These are phyloP conservation scores for Amiota communis DNA, from an alignment of 2,888 invertebrate species.

Conservation along the genomic window DNA sequence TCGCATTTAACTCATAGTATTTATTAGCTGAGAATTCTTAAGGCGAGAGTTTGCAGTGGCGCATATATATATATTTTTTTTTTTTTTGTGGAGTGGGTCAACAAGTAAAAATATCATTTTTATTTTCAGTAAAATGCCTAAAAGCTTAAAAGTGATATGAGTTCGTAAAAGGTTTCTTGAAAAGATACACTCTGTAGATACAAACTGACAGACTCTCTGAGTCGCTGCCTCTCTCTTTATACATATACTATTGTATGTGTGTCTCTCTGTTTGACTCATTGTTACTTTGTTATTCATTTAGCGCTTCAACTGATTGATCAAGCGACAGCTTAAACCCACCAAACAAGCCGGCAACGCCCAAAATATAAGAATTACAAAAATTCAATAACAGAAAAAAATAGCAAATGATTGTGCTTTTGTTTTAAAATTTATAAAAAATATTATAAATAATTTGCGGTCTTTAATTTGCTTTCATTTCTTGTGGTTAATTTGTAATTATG, in stretches of 20 bases:
- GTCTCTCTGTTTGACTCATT: no score
- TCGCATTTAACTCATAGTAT: not conserved
- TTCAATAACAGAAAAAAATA: no score
- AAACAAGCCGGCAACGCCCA: slow-evolving; percentile 8
- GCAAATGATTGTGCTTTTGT: not conserved
- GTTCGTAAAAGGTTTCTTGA: not conserved
- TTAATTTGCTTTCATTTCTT: slow-evolving; percentile 1
- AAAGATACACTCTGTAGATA: not conserved
- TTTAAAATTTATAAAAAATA: not conserved
- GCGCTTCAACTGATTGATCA: not conserved
- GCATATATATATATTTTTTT: not conserved
- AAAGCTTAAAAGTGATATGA: slow-evolving; percentile 19
- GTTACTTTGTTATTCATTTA: no score
- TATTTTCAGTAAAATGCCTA: slow-evolving; percentile 57
- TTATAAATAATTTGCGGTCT: slow-evolving; percentile 17
- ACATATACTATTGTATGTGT: no score
- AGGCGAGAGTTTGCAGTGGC: not conserved
- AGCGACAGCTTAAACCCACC: slow-evolving; percentile 11
- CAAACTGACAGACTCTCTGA: not conserved
- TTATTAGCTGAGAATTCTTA: no score
- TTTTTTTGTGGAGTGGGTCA: slow-evolving; percentile 52
- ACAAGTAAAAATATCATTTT: slow-evolving; percentile 56
- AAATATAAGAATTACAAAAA: no score
- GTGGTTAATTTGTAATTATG: not conserved
- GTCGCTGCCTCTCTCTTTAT: no score